Percentiles rank a stretch among this genome's conserved stretches.
Conservation (phyloP, 2,113 vertebrate species). For the Riparia riparia region DNA sequence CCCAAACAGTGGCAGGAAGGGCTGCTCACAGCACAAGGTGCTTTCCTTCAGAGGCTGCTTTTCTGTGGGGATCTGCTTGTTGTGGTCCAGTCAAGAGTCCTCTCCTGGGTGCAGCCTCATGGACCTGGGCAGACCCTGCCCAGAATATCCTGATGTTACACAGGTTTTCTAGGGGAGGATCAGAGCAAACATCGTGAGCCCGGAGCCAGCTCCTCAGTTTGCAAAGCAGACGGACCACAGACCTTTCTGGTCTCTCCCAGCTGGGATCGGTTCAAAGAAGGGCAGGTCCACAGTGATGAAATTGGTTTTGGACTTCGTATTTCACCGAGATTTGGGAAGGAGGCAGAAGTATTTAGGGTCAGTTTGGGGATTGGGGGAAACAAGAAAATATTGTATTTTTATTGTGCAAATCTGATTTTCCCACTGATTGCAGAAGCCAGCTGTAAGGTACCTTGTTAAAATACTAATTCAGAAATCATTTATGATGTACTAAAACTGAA, state of each 20-base stretch:
- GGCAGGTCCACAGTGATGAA: rapidly evolving
- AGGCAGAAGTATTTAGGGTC: not conserved
- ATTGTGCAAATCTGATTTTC: not conserved
- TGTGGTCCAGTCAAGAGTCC: rapidly evolving
- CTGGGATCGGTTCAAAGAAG: rapidly evolving
- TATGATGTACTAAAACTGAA: not conserved
- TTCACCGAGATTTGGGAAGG: not conserved
- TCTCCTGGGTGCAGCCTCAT: not conserved
- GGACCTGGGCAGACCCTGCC: not conserved
- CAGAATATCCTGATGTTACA: not conserved
- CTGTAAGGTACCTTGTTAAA: not conserved
- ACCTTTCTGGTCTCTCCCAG: not conserved
- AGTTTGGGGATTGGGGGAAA: not conserved
- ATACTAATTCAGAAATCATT: not conserved
- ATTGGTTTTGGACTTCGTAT: not conserved
- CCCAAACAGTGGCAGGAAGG: not conserved
- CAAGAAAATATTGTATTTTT: not conserved
- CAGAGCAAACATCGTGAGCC: not conserved
- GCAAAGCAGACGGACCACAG: not conserved
- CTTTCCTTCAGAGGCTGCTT: not conserved
- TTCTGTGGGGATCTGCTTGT: not conserved
- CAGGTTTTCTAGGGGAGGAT: not conserved
- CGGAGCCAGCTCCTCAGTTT: not conserved
- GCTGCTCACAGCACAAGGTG: not conserved
- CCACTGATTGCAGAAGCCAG: not conserved